A percentile compares a stretch with the other conserved stretches of the same genome.
Conservation (phyloP, 2,113 vertebrate genomes). For the Corythaeola cristata region DNA sequence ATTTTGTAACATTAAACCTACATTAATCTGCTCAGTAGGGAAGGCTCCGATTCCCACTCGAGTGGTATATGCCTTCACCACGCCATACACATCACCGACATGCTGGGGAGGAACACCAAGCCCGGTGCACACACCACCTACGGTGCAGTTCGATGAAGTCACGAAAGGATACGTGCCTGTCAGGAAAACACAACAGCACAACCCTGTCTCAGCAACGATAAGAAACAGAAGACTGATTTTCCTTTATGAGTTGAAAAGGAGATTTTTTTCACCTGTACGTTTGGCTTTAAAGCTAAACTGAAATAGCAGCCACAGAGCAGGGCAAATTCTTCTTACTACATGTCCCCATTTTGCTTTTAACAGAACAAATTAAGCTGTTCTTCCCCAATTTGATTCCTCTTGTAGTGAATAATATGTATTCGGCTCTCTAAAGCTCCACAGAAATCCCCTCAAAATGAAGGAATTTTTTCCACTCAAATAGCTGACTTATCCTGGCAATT, state of each 20-base stretch:
- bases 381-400: neutral
- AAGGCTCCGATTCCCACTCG: conserved; percentile 96
- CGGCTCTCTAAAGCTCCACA: neutral
- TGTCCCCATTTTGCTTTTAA: neutral
- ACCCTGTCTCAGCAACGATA: neutral
- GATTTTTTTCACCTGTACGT: neutral
- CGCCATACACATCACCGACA: conserved; percentile 92
- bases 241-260: neutral
- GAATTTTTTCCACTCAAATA: neutral
- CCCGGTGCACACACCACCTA: conserved; percentile 93
- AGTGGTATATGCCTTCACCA: conserved; percentile 95
- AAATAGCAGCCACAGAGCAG: neutral
- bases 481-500: neutral
- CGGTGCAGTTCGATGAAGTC: conserved; percentile 97
- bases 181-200: neutral
- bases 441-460: neutral
- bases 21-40: conserved; percentile 95
- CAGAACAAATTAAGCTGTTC: neutral
- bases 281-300: neutral
- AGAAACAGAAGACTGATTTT: neutral
- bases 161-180: conserved; percentile 97
- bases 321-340: neutral
- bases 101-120: conserved; percentile 92
- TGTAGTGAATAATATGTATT: neutral
- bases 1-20: conserved; percentile 68